These are phyloP conservation scores for Lobophora halterata DNA, from an alignment of 2,888 invertebrate species.

Conservation along the genomic window DNA sequence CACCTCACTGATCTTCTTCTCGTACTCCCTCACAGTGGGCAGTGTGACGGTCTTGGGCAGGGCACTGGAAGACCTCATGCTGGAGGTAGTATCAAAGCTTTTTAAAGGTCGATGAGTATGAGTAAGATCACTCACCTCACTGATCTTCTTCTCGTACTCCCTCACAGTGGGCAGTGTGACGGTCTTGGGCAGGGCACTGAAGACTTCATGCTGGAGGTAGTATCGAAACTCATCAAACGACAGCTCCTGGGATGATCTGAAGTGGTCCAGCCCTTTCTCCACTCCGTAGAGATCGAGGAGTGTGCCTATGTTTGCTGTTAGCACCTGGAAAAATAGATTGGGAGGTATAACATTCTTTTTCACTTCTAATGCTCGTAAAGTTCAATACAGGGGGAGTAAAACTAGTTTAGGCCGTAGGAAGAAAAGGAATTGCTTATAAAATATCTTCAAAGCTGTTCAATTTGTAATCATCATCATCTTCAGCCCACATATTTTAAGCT, in stretches of 20 bases:
- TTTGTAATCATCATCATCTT: too few species aligned
- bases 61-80: constrained; percentile 86
- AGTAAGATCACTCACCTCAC: constrained; percentile 83
- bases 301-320: constrained; percentile 91
- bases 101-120: constrained; percentile 87
- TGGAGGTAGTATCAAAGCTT: constrained; percentile 88
- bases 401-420: too few species aligned
- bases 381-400: too few species aligned
- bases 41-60: constrained; percentile 82
- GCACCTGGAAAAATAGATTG: constrained; percentile 78
- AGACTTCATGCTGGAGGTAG: constrained; percentile 88
- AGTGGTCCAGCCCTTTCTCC: constrained; percentile 90
- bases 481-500: too few species aligned
- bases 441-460: too few species aligned
- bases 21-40: too few species aligned
- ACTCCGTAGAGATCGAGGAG: constrained; percentile 88
- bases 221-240: constrained; percentile 88
- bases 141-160: constrained; percentile 84
- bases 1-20: too few species aligned
- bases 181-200: constrained; percentile 83
- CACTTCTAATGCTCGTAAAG: too few species aligned
- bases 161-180: constrained; percentile 79
- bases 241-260: constrained; percentile 83
- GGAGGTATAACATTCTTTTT: neutral
- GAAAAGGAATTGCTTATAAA: too few species aligned